Conservation (phyloP, 2,888 invertebrate genomes). For the Oligia strigilis region DNA sequence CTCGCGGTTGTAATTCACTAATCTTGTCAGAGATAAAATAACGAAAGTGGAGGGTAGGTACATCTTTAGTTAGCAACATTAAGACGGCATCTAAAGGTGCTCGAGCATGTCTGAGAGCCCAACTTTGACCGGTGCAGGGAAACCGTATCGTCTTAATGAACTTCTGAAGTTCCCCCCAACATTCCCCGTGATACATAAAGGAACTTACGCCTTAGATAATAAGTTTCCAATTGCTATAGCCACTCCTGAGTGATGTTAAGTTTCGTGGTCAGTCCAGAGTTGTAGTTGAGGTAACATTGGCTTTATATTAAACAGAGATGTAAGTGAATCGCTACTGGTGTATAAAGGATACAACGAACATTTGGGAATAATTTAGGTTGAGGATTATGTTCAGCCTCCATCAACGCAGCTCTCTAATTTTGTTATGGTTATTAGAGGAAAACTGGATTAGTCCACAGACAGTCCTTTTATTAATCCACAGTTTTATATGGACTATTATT, state of each 20-base stretch:
- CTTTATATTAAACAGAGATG: slow-evolving; percentile 60
- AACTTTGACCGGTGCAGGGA: slow-evolving; percentile 82
- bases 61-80: slow-evolving; percentile 77
- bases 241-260: slow-evolving; percentile 65
- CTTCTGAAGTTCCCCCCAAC: slow-evolving; percentile 77
- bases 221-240: slow-evolving; percentile 71
- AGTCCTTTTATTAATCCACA: not conserved
- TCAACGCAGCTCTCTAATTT: slow-evolving; percentile 17
- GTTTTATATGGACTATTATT: not conserved
- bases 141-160: slow-evolving; percentile 87
- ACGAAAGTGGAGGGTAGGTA: slow-evolving; percentile 69
- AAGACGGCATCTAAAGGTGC: slow-evolving; percentile 77
- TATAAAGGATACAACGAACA: slow-evolving; percentile 20
- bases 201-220: slow-evolving; percentile 69
- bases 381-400: slow-evolving; percentile 22
- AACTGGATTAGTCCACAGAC: not conserved
- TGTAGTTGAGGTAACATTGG: slow-evolving; percentile 67
- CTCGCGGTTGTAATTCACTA: slow-evolving; percentile 74
- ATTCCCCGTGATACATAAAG: slow-evolving; percentile 69
- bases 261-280: slow-evolving; percentile 74
- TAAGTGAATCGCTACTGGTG: slow-evolving; percentile 58
- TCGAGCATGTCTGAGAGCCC: slow-evolving; percentile 79
- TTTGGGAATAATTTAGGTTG: slow-evolving; percentile 31
- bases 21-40: slow-evolving; percentile 73
- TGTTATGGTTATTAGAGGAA: not conserved